A percentile compares a stretch with the other conserved stretches of the same genome.
These are phyloP conservation scores for Geothlypis trichas DNA, from an alignment of 2,113 vertebrate species.

Conservation along the genomic window DNA sequence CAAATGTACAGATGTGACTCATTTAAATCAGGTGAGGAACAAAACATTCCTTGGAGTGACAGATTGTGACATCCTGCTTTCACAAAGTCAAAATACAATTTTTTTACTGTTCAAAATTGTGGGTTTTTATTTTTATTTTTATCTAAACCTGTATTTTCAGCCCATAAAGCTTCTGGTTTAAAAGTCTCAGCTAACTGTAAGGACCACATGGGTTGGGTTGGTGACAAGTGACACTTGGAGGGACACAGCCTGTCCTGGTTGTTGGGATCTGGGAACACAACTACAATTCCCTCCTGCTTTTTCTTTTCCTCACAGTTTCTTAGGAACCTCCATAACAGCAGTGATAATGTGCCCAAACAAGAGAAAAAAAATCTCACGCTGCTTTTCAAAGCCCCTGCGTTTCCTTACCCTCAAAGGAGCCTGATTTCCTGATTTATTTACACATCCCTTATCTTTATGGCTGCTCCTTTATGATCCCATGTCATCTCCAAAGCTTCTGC, in stretches of 20 bases:
- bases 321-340: background rate
- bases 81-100: background rate
- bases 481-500: conserved; percentile 34
- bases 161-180: background rate
- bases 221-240: background rate
- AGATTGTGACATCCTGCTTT: background rate
- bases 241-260: background rate
- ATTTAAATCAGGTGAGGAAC: background rate
- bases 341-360: background rate
- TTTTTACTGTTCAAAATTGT: background rate
- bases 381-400: conserved; percentile 30
- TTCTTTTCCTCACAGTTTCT: background rate
- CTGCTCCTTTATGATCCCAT: conserved; percentile 24
- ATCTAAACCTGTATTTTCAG: background rate
- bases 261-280: background rate
- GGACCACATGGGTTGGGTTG: background rate
- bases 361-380: background rate
- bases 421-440: conserved; percentile 26
- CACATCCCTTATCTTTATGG: conserved; percentile 32
- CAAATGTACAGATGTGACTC: background rate
- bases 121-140: background rate
- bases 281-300: background rate
- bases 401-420: background rate
- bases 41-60: background rate
- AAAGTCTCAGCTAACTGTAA: background rate